phyloP scores from a whole-genome alignment of 2,797 vertebrate genomes.

The Leuciscus waleckii region DNA sequence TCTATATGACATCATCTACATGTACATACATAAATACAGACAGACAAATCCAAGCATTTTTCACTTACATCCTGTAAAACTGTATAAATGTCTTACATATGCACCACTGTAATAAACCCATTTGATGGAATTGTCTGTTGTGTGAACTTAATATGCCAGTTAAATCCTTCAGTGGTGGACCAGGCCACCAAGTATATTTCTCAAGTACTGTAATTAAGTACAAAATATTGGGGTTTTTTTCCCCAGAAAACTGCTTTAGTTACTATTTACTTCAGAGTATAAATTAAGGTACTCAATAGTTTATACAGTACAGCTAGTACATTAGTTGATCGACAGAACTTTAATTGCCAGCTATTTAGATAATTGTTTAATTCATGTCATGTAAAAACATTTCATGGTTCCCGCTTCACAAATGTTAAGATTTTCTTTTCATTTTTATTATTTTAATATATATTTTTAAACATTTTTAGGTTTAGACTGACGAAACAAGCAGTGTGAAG shows the following conservation, averaged over 20 bases:
- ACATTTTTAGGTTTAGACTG: no score
- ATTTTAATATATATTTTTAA: background rate
- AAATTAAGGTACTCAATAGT: background rate
- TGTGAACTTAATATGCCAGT: constrained; percentile 8
- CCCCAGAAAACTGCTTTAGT: no score
- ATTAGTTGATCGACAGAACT: background rate
- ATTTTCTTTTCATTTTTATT: background rate
- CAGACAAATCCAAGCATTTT: background rate
- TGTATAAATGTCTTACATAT: no score
- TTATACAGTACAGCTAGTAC: background rate
- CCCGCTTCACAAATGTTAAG: background rate
- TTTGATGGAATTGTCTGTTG: constrained; percentile 23
- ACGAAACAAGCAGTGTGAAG: background rate
- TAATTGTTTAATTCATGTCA: no score
- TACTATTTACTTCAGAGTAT: no score
- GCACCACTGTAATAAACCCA: constrained; percentile 11
- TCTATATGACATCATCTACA: background rate
- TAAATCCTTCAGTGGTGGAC: no score
- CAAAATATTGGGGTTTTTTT: no score
- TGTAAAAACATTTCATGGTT: no score
- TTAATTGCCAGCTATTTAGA: constrained; percentile 12
- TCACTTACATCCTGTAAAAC: constrained; percentile 12
- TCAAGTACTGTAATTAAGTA: no score
- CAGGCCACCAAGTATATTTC: no score
- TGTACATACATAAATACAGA: background rate